phyloP scores from a whole-genome alignment of 1,140 invertebrate species.

The Diorhabda sublineata region DNA sequence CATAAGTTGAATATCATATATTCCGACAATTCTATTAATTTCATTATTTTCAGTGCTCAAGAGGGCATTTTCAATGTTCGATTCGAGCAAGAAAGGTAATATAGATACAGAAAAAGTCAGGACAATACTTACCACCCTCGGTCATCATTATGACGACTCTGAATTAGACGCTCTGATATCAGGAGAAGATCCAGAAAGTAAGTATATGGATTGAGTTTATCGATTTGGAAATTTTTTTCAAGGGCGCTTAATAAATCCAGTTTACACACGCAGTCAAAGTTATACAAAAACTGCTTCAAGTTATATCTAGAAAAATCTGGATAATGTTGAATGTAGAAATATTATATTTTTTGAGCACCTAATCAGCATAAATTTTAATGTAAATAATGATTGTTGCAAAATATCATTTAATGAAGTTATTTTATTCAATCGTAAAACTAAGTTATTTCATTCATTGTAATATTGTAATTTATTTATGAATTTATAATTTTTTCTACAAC shows the following conservation, averaged over 20 bases:
- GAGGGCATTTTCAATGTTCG: constrained; percentile 74
- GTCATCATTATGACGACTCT: constrained; percentile 67
- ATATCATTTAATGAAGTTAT: no score
- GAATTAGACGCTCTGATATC: constrained; percentile 65
- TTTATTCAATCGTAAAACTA: no score
- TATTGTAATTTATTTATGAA: no score
- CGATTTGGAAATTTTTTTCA: neutral
- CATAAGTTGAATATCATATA: no score
- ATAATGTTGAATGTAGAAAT: neutral
- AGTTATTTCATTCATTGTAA: no score
- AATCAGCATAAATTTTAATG: no score
- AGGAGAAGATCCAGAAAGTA: constrained; percentile 66
- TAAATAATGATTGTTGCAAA: no score
- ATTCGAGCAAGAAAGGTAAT: constrained; percentile 64
- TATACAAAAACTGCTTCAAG: neutral
- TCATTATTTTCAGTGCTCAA: constrained; percentile 56
- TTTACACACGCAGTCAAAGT: neutral
- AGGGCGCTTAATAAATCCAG: neutral
- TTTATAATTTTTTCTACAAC: no score
- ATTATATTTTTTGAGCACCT: neutral
- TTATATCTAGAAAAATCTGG: neutral
- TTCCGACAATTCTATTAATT: neutral
- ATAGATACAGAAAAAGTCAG: constrained; percentile 72
- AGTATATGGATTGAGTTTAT: constrained; percentile 18
- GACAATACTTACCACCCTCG: constrained; percentile 71